These are phyloP conservation scores for Anoplopoma fimbria DNA, from an alignment of 2,113 vertebrate species.

Conservation along the genomic window DNA sequence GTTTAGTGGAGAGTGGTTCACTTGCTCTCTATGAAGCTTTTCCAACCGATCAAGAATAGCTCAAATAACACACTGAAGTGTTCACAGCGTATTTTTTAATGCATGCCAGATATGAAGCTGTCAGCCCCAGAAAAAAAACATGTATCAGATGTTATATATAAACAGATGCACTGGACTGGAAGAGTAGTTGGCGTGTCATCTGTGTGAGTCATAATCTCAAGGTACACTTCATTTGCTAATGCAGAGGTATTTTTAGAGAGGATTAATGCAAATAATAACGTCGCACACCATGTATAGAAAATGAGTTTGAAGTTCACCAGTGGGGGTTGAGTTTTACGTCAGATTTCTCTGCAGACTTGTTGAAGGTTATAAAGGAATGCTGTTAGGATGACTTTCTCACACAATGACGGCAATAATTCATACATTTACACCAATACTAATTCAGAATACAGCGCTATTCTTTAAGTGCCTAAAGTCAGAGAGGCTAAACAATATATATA, in stretches of 20 bases:
- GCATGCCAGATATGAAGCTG: neutral
- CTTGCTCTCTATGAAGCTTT: neutral
- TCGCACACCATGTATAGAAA: neutral
- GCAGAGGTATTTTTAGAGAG: conserved; percentile 41
- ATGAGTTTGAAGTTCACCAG: neutral
- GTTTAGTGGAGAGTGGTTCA: neutral
- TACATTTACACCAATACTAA: neutral
- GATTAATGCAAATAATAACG: conserved; percentile 18
- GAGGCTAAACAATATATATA: neutral
- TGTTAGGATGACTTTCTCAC: neutral
- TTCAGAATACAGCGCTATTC: neutral
- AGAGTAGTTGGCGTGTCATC: conserved; percentile 3
- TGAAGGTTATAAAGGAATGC: neutral
- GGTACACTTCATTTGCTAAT: conserved; percentile 51
- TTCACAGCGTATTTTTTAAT: neutral
- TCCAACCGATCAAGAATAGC: neutral
- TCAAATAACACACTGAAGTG: neutral
- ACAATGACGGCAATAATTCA: neutral
- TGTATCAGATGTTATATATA: conserved; percentile 24
- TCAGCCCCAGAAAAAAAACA: conserved; percentile 38
- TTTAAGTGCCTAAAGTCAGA: neutral
- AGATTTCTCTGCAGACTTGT: neutral
- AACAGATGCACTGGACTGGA: conserved; percentile 15
- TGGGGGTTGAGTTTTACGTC: neutral
- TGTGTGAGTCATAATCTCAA: conserved; percentile 55